Percentiles rank a stretch among this genome's conserved stretches.
Evolutionary conservation across 2,888 invertebrate genomes (phyloP).

Genomic region (Drosophila lutescens): DNA sequence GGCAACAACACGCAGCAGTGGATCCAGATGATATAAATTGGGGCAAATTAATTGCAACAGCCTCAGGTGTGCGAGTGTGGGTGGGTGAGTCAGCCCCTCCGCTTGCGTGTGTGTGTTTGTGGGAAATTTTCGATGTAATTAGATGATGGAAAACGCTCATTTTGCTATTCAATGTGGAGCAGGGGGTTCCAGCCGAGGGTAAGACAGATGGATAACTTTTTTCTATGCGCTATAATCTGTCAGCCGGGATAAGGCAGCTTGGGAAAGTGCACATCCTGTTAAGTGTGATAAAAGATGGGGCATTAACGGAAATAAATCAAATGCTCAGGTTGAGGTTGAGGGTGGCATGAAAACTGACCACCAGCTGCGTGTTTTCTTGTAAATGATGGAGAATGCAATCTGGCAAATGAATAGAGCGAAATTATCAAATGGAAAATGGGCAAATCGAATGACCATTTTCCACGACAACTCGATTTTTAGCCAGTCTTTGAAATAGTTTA

Average conservation of each 20-base stretch:
- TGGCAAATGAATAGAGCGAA: constrained; percentile 48
- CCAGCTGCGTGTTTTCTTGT: constrained; percentile 55
- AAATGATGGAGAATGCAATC: constrained; percentile 50
- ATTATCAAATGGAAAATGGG: constrained; percentile 22
- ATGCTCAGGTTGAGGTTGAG: constrained; percentile 40
- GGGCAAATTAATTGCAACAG: constrained; percentile 77
- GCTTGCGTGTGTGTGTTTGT: constrained; percentile 14
- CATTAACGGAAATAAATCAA: constrained; percentile 63
- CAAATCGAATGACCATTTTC: neutral
- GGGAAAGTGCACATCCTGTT: constrained; percentile 51
- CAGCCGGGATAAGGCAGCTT: constrained; percentile 39
- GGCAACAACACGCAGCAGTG: constrained; percentile 26
- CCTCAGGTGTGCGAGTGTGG: constrained; percentile 63
- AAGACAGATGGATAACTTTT: constrained; percentile 50
- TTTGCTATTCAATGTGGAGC: constrained; percentile 10
- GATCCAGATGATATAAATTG: constrained; percentile 69
- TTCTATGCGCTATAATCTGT: constrained; percentile 63
- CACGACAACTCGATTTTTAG: no score
- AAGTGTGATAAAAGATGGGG: constrained; percentile 57
- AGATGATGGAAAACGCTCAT: constrained; percentile 73
- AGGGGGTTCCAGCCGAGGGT: neutral
- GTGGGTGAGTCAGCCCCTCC: constrained; percentile 19
- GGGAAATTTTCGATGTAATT: constrained; percentile 73
- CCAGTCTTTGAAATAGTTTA: neutral
- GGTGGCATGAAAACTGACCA: constrained; percentile 56